A percentile compares a stretch with the other conserved stretches of the same genome.
Conservation (phyloP, 2,797 vertebrate genomes). For the Schizopygopsis malacanthus region DNA sequence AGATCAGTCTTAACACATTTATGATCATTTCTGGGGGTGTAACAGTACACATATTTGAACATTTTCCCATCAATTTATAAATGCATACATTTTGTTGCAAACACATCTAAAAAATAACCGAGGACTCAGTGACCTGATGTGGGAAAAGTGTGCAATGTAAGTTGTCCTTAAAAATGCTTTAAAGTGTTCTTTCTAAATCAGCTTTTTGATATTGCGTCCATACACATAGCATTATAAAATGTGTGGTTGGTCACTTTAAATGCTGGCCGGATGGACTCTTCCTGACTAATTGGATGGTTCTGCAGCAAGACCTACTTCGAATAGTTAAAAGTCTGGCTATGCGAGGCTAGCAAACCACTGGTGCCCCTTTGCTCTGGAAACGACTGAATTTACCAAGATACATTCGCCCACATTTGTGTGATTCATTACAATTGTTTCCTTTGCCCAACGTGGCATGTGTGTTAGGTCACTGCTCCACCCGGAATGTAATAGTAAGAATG, state of each 20-base stretch:
- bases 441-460: background rate
- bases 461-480: conserved; percentile 11
- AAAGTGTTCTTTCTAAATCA: background rate
- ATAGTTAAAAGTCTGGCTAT: conserved; percentile 6
- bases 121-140: background rate
- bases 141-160: background rate
- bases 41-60: background rate
- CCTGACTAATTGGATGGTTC: background rate
- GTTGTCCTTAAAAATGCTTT: no score
- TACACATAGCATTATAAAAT: background rate
- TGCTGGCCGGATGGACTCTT: background rate
- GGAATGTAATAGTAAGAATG: conserved; percentile 8
- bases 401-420: background rate
- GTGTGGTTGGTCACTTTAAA: background rate
- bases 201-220: background rate
- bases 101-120: background rate
- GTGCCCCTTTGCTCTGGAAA: conserved; percentile 4
- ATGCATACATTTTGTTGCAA: background rate
- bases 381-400: background rate
- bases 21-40: background rate
- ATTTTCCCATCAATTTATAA: background rate
- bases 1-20: background rate
- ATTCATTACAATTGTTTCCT: conserved; percentile 21
- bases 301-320: background rate
- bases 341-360: background rate